Evolutionary conservation across 2,113 vertebrate genomes (phyloP).

Genomic region (Bubalus kerabau): DNA sequence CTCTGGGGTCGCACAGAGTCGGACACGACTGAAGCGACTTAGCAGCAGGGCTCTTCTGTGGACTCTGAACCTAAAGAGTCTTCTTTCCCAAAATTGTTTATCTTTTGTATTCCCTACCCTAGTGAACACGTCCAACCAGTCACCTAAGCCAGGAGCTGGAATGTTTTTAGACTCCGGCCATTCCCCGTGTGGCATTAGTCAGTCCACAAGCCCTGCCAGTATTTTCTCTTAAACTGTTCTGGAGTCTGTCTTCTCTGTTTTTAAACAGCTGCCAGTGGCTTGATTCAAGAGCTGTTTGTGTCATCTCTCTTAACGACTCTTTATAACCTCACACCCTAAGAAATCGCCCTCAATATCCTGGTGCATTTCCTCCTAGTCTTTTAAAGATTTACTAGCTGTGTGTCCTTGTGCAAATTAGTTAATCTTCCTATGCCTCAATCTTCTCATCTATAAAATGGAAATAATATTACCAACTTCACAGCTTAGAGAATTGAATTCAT

Average conservation of each 20-base stretch:
- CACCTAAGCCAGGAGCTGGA: neutral
- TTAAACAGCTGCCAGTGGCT: neutral
- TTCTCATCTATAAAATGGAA: neutral
- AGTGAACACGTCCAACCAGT: neutral
- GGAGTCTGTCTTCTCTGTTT: neutral
- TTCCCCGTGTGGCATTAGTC: neutral
- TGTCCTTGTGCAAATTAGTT: neutral
- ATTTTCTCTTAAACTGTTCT: neutral
- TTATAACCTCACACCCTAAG: neutral
- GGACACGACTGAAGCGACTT: too few species aligned
- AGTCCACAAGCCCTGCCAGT: neutral
- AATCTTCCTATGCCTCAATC: neutral
- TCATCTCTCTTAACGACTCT: neutral
- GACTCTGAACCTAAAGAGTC: neutral
- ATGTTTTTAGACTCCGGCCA: neutral
- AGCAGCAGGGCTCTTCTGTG: neutral
- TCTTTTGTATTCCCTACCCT: neutral
- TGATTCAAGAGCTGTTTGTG: neutral
- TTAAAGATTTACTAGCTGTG: neutral
- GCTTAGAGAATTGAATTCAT: neutral
- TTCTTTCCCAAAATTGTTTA: neutral
- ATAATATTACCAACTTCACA: neutral
- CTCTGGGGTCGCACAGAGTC: too few species aligned
- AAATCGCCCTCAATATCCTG: neutral
- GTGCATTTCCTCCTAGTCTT: neutral